These are phyloP conservation scores for Tuberolachnus salignus DNA, from an alignment of 2,888 invertebrate genomes.

Conservation along the genomic window DNA sequence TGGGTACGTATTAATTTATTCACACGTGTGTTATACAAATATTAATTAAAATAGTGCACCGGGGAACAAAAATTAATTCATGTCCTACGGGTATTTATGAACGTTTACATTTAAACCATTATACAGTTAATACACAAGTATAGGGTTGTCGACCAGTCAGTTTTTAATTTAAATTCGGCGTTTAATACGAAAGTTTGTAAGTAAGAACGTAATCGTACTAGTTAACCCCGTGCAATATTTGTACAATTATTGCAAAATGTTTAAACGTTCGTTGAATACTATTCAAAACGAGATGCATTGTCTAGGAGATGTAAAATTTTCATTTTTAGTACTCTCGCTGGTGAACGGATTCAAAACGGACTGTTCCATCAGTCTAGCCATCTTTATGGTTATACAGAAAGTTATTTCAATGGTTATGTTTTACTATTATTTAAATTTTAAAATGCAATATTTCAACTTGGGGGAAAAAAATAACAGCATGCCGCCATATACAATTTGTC, in stretches of 20 bases:
- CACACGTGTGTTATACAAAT: no score
- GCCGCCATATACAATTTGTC: background rate
- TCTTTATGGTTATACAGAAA: conserved; percentile 5
- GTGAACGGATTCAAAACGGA: background rate
- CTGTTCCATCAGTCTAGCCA: conserved; percentile 20
- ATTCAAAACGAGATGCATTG: background rate
- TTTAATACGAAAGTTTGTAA: no score
- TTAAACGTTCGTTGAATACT: background rate
- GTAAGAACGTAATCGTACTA: no score
- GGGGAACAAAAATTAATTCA: no score
- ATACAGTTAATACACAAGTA: no score
- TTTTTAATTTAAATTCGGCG: no score
- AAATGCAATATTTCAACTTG: background rate
- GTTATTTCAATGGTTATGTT: conserved; percentile 25
- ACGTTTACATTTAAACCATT: no score
- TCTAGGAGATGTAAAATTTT: background rate
- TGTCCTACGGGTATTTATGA: no score
- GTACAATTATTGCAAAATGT: background rate
- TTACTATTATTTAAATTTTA: conserved; percentile 14
- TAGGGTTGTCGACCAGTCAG: no score
- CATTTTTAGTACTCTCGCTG: conserved; percentile 9
- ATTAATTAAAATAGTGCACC: no score
- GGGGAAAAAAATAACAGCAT: no score
- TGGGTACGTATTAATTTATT: no score
- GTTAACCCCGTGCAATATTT: background rate